Evolutionary conservation across 2,797 vertebrate genomes (phyloP), one percentile per base, ranked within the genome.

Genomic region (Protosalanx chinensis): DNA sequence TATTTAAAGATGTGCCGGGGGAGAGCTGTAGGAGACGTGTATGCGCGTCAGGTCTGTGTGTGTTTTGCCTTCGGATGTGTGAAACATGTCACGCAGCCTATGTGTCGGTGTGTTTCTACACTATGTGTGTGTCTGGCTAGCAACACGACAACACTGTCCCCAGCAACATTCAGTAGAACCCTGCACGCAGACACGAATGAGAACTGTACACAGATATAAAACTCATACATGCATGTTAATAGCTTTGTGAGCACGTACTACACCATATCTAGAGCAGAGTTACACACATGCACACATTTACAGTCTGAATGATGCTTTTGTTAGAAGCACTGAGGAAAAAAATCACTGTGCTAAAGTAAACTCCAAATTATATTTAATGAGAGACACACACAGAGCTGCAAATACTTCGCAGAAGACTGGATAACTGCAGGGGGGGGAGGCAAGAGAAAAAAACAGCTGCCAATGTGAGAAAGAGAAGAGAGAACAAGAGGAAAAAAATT

Each of bases 1-100:
- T 91, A 91, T 91, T 91, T 91, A 91, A 91, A 90, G 90, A 91
- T 83, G 87, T 86, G 89, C 89, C 89, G 88, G 88, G 88, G 89
- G 90, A 91, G 87, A 88, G 88, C 83, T 84, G 81, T 61, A 79
- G 78, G 80, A 73, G 82, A 10, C 65, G 78, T 71, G 82, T 74
- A 35, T 73, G 53, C 35, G 70, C 46, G 53, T 68, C 62, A 30
- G 49, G 49, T 59, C 68, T 67, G 61, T 68, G 78, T 75, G 73
- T 74, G 72, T 80, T 67, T 69, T 18, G 69, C 60, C 32, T 30
- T 1, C 78, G 72, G 75, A 59, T 1, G 66, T 68, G 30, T 66
- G 49, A 27, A 23, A 60, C 35, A 1, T 23, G 59, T 29, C 51
- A 56, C 18, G 15, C 51, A 56, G 35, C 20, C 66, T 10, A 56